Evolutionary conservation across 2,797 vertebrate genomes (phyloP).

Genomic region (Falco rusticolus): DNA sequence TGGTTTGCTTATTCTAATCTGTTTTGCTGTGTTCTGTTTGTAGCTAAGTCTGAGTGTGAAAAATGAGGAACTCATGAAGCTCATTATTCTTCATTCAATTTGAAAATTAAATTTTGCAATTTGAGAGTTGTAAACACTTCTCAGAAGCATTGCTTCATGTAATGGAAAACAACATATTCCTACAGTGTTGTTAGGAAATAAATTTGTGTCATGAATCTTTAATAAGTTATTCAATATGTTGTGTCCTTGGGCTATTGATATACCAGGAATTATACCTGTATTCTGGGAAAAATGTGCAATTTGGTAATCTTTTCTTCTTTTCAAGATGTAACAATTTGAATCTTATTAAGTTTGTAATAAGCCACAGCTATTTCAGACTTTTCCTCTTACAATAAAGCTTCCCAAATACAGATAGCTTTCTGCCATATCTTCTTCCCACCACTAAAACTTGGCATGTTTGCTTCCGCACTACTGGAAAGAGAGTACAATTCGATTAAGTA

Average conservation of each 20-base stretch:
- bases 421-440: background rate
- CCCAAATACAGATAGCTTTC: background rate
- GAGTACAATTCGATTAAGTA: background rate
- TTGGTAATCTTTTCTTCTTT: slow-evolving; percentile 28
- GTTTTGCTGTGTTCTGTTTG: background rate
- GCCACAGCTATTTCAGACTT: slow-evolving; percentile 1
- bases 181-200: slow-evolving; percentile 26
- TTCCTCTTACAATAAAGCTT: background rate
- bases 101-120: slow-evolving; percentile 60
- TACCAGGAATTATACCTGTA: slow-evolving; percentile 6
- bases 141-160: slow-evolving; percentile 18
- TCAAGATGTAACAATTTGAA: slow-evolving; percentile 39
- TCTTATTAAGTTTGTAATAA: slow-evolving; percentile 44
- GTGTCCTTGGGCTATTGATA: slow-evolving; percentile 57
- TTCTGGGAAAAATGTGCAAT: slow-evolving; percentile 38
- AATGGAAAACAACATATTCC: slow-evolving; percentile 43
- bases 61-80: slow-evolving; percentile 2
- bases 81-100: slow-evolving; percentile 39
- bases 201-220: slow-evolving; percentile 68
- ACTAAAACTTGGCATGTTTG: background rate
- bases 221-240: slow-evolving; percentile 64
- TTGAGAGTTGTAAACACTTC: slow-evolving; percentile 61
- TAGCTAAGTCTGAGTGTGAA: background rate
- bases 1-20: background rate
- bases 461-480: background rate